Evolutionary conservation across 2,797 vertebrate genomes (phyloP), one percentile per base, ranked within the genome.

Genomic region (Peromyscus attwateri): DNA sequence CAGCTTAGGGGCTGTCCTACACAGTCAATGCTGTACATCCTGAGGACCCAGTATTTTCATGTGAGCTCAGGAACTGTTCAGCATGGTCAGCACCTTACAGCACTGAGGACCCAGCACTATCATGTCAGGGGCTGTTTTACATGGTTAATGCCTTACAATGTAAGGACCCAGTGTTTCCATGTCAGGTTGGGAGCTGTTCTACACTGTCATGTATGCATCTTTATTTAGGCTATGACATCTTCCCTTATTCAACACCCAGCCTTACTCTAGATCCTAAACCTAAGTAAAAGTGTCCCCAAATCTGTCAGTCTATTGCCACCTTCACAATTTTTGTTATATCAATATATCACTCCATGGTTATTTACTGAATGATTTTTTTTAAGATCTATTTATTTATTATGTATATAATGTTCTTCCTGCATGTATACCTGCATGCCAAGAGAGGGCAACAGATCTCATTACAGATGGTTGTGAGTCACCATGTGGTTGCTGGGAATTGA

Each of bases 361-460:
- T 40, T 90, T 12, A 90, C 37, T 37, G 7, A 85, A 57, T 82
- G 55, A 46, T n/a, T 90, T 89, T 93, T 88, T 91, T n/a, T 23
- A 60, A 23, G 57, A 60, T 60, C 7, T 60, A 60, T 60, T 60
- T 60, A 60, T 60, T 60, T 60, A 60, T 60, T 60, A 60, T 60
- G 19, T 60, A 23, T 60, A 23, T 6, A 60, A 23, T 60, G 57
- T 60, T 60, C 19, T 23, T 7, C 57, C 6, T 60, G 21, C 57
- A 60, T 60, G 7, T 23, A 60, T 60, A 23, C 21, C 57, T 60
- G 57, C 57, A 21, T 1, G 19, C 57, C 57, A 60, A 6, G 21
- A 60, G 57, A 21, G 19, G 57, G 57, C 21, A 60, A 6, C 57
- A 60, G 19, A 23, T 60, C 21, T 60, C 19, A 60, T 60, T 60